These are phyloP conservation scores for Trematomus bernacchii DNA, from an alignment of 2,797 vertebrate genomes.

Conservation along the genomic window DNA sequence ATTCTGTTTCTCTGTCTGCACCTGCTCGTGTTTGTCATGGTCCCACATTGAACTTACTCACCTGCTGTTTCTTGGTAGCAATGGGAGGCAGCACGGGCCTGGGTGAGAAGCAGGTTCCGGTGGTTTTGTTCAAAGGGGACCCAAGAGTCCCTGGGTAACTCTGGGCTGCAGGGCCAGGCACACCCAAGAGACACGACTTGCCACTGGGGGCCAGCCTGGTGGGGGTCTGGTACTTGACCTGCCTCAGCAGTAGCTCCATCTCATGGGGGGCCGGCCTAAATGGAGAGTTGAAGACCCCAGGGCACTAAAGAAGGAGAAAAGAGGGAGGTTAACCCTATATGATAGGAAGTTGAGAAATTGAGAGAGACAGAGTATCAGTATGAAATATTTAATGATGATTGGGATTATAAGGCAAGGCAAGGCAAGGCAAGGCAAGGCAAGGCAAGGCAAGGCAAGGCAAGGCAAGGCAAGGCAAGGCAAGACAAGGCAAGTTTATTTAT, in stretches of 20 bases:
- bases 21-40: slow-evolving; percentile 26
- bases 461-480: too few relatives aligned
- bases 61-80: slow-evolving; percentile 88
- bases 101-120: slow-evolving; percentile 52
- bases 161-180: slow-evolving; percentile 31
- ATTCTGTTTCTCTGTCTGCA: slow-evolving; percentile 17
- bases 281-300: slow-evolving; percentile 94
- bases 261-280: slow-evolving; percentile 88
- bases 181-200: slow-evolving; percentile 50
- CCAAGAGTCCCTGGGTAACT: slow-evolving; percentile 51
- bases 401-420: too few relatives aligned
- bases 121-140: slow-evolving; percentile 59
- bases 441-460: too few relatives aligned
- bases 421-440: too few relatives aligned
- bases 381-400: slow-evolving; percentile 7
- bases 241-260: slow-evolving; percentile 90
- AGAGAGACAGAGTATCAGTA: slow-evolving; percentile 9
- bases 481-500: too few relatives aligned
- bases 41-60: slow-evolving; percentile 64
- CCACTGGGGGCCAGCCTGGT: slow-evolving; percentile 51
- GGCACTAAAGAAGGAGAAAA: slow-evolving; percentile 79
- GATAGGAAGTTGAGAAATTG: background rate
- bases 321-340: slow-evolving; percentile 8
- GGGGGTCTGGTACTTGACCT: slow-evolving; percentile 84
- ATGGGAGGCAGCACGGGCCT: slow-evolving; percentile 87